phyloP scores from a whole-genome alignment of 2,113 vertebrate species.

The Phalacrocorax aristotelis region DNA sequence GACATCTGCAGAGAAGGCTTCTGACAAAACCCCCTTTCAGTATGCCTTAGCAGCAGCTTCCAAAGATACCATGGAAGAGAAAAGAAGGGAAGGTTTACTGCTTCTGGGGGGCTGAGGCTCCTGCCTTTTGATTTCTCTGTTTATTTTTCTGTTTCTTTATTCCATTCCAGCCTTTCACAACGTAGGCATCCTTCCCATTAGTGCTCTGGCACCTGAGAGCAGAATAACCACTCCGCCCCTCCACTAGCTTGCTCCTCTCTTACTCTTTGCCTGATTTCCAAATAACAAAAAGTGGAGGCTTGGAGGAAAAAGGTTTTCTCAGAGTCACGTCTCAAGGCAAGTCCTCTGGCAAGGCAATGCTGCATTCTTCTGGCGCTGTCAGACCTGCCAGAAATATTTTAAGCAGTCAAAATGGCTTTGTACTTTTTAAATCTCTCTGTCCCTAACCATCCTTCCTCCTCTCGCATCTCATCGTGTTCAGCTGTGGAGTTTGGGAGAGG shows the following conservation, averaged over 20 bases:
- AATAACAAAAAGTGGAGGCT: not conserved
- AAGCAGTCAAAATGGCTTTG: conserved; percentile 36
- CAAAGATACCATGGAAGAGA: not conserved
- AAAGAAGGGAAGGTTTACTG: conserved; percentile 14
- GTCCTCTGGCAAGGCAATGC: not conserved
- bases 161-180: not conserved
- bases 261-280: not conserved
- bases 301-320: not conserved
- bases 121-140: not conserved
- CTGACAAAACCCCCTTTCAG: conserved; percentile 58
- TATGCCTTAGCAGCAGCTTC: not conserved
- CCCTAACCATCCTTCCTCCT: not conserved
- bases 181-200: not conserved
- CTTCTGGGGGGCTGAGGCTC: not conserved
- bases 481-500: not conserved
- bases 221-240: not conserved
- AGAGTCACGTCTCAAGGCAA: not conserved
- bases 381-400: conserved; percentile 23
- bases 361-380: not conserved
- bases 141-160: conserved; percentile 8
- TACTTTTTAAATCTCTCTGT: conserved; percentile 40
- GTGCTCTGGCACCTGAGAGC: not conserved
- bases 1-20: conserved; percentile 40
- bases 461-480: not conserved
- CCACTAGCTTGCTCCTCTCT: not conserved